Conservation (phyloP, 2,888 invertebrate species). For the Apamea epomidion region DNA sequence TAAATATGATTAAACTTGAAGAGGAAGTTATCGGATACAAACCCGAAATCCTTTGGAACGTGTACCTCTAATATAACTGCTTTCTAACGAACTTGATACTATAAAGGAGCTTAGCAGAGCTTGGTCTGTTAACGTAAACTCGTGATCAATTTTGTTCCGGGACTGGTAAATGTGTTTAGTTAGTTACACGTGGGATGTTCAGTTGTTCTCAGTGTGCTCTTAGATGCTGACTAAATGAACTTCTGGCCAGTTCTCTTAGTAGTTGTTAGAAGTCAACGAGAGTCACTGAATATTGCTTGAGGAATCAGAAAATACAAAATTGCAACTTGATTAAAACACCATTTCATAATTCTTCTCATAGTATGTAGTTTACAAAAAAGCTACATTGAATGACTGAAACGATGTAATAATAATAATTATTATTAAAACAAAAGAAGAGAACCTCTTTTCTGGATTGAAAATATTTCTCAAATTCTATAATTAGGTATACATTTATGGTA, state of each 20-base stretch:
- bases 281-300: neutral
- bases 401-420: too few relatives aligned
- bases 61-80: slow-evolving; percentile 38
- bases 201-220: neutral
- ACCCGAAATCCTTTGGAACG: slow-evolving; percentile 46
- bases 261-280: neutral
- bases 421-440: neutral
- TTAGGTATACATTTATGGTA: neutral
- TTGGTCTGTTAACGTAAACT: slow-evolving; percentile 25
- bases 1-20: slow-evolving; percentile 53
- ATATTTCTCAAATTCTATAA: neutral
- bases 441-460: neutral
- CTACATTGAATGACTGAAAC: neutral
- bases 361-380: neutral
- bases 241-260: neutral
- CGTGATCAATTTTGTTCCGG: slow-evolving; percentile 26
- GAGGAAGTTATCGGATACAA: slow-evolving; percentile 48
- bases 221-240: neutral
- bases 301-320: neutral
- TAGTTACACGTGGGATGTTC: slow-evolving; percentile 13
- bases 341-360: neutral
- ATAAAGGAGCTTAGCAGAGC: slow-evolving; percentile 37
- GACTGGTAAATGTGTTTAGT: slow-evolving; percentile 21
- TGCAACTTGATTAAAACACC: neutral
- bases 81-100: slow-evolving; percentile 47